A percentile compares a stretch with the other conserved stretches of the same genome.
Conservation (phyloP, 2,888 invertebrate genomes). For the Pyralis farinalis region DNA sequence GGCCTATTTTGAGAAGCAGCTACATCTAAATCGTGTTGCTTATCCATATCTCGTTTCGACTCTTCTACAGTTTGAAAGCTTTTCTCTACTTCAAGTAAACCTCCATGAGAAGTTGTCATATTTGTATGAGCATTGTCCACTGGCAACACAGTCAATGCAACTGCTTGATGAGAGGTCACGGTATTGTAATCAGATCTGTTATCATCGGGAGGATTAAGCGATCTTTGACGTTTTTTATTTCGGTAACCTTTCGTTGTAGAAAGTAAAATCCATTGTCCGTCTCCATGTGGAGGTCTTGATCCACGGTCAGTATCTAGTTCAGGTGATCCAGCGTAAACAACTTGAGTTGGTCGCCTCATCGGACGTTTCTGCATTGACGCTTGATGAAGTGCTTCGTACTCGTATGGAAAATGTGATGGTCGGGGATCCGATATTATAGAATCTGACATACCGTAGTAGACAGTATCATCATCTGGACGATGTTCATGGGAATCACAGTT, state of each 20-base stretch:
- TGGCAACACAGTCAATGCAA: conserved; percentile 87
- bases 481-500: conserved; percentile 61
- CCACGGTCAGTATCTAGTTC: conserved; percentile 70
- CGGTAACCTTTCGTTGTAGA: conserved; percentile 90
- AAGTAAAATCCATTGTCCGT: conserved; percentile 89
- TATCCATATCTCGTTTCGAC: conserved; percentile 64
- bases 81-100: conserved; percentile 87
- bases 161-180: conserved; percentile 75
- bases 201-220: conserved; percentile 42
- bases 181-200: conserved; percentile 45
- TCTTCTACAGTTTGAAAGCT: conserved; percentile 87
- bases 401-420: conserved; percentile 71
- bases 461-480: conserved; percentile 47
- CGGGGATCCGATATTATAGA: conserved; percentile 70
- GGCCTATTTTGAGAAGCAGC: conserved; percentile 49
- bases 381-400: conserved; percentile 67
- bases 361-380: conserved; percentile 53
- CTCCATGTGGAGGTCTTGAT: conserved; percentile 83
- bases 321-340: conserved; percentile 69
- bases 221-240: conserved; percentile 71
- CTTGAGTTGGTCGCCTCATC: conserved; percentile 63
- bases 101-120: conserved; percentile 86
- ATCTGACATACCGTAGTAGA: conserved; percentile 65
- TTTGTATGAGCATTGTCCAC: conserved; percentile 82
- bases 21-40: conserved; percentile 52